Percentiles rank a stretch among this genome's conserved stretches.
Evolutionary conservation across 2,797 vertebrate species (phyloP).

Genomic region (Falco biarmicus): DNA sequence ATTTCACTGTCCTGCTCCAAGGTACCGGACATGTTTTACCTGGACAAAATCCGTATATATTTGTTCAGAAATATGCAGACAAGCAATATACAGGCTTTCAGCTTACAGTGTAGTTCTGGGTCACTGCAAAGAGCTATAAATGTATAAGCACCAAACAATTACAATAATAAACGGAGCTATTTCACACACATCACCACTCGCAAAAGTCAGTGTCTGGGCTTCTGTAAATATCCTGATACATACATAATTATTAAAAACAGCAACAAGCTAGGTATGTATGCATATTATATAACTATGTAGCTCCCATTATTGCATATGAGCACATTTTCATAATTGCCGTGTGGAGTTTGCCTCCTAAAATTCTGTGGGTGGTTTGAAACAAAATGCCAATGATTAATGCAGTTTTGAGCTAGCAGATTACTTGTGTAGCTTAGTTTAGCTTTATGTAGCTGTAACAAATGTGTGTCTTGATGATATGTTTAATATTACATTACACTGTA

Average conservation of each 20-base stretch:
- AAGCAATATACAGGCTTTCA: background rate
- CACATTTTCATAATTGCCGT: background rate
- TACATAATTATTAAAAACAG: background rate
- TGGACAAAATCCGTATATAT: background rate
- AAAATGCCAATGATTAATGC: constrained; percentile 24
- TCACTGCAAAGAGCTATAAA: background rate
- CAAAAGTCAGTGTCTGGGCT: background rate
- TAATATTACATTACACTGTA: constrained; percentile 60
- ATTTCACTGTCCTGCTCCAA: background rate
- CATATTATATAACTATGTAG: background rate
- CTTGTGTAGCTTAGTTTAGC: background rate
- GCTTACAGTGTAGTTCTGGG: background rate
- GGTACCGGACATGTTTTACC: background rate
- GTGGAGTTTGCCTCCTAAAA: constrained; percentile 9
- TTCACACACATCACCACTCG: background rate
- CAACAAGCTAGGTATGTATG: background rate
- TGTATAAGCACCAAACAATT: background rate
- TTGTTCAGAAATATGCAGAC: background rate
- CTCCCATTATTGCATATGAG: background rate
- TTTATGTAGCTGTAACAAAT: constrained; percentile 16
- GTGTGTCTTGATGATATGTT: constrained; percentile 9
- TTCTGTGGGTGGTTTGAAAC: constrained; percentile 12
- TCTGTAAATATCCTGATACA: background rate
- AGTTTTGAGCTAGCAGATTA: constrained; percentile 2
- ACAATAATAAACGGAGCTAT: constrained; percentile 3